Conservation (phyloP, 2,888 invertebrate genomes). For the Flexamia atlantica region DNA sequence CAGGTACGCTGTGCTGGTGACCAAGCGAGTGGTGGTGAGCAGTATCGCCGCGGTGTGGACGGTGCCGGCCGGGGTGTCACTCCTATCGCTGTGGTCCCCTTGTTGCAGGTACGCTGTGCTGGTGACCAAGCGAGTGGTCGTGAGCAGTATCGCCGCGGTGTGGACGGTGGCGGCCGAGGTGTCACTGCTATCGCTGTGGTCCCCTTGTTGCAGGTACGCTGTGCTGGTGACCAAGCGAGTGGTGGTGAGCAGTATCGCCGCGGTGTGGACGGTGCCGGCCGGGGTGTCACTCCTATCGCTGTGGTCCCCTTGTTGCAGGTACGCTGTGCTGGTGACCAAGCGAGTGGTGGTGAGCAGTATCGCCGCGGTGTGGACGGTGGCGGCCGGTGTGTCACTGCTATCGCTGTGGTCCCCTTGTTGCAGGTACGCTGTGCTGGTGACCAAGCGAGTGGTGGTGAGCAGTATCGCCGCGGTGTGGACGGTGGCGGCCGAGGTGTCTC, state of each 20-base stretch:
- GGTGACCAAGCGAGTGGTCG: no score
- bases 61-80: constrained; percentile 95
- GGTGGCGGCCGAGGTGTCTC: constrained; percentile 95
- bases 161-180: no score
- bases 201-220: constrained; percentile 89
- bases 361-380: constrained; percentile 90
- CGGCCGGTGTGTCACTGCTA: constrained; percentile 73
- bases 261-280: constrained; percentile 86
- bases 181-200: no score
- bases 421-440: constrained; percentile 95
- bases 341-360: constrained; percentile 92
- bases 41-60: constrained; percentile 87
- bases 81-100: constrained; percentile 94
- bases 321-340: constrained; percentile 90
- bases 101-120: no score
- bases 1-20: constrained; percentile 61
- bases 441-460: constrained; percentile 88
- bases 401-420: constrained; percentile 85
- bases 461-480: constrained; percentile 96
- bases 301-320: constrained; percentile 85
- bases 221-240: constrained; percentile 91
- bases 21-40: no score
- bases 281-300: constrained; percentile 78
- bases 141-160: no score
- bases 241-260: constrained; percentile 90